Evolutionary conservation across 2,888 invertebrate genomes (phyloP), one percentile per base, ranked within the genome.

Genomic region (Drosophila paracracens): DNA sequence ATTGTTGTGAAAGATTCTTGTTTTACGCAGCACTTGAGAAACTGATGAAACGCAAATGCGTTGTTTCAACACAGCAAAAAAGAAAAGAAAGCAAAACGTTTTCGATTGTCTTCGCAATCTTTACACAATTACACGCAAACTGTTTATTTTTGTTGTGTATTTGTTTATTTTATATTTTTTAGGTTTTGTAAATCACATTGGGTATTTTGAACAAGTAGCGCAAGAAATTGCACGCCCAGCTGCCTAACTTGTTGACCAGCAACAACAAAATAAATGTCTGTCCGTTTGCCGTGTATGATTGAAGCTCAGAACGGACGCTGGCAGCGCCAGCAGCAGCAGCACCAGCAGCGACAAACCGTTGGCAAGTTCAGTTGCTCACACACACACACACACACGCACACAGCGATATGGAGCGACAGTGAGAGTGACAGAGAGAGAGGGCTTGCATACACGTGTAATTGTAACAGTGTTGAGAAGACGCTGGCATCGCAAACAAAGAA

Each of bases 281-380:
- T 46, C 69, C 58, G 66, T 48, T 65, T 59, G 63, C 64, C 75
- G 74, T 56, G 71, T 80, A 74, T 88, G 88, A 84, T 86, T 84
- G 83, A 88, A 83, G 88, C 84, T 86, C 86, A 73, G 74, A 67
- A 77, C 77, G 81, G 61, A 82, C 83, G 77, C 70, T 64, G 70
- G 63, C 58, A 25, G 48, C 57, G 38, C 33, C 52, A 11, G 52
- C 50, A 25, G 13, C 62, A 18, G 35, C 63, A 21, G n/a, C 35
- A 53, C 18, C 36, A 36, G 27, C 54, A 38, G 38, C 56, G 16
- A 13, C 40, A 36, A 27, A 27, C 35, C 54, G 54, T 31, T 29
- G 57, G 43, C 57, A 57, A 57, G 57, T 57, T 57, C 57, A 57
- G 43, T 57, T 31, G 21, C 40, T 29, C 29, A 31, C 21, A 57